Conservation (phyloP, 2,113 vertebrate species). For the Coracopsis vasa region DNA sequence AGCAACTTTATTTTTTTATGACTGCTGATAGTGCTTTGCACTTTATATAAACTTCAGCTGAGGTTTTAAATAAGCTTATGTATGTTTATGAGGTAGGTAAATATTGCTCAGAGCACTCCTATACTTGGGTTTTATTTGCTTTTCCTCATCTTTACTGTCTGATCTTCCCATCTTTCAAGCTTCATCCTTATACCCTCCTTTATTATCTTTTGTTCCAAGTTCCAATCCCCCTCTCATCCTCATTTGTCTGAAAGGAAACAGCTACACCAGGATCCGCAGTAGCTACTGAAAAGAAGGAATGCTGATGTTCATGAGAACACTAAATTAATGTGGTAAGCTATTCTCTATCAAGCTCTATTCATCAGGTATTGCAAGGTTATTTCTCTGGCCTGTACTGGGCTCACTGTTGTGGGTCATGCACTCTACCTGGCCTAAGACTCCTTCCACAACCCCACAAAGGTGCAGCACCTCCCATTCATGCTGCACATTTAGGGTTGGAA, state of each 20-base stretch:
- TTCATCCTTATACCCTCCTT: fast-evolving
- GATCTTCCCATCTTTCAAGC: too few species aligned
- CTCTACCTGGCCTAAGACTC: too few species aligned
- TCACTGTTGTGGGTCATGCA: fast-evolving
- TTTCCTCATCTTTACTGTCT: background rate
- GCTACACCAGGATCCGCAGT: background rate
- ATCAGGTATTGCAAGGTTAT: background rate
- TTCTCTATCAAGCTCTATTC: background rate
- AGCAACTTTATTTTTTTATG: background rate
- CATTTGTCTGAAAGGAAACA: background rate
- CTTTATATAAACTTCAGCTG: background rate
- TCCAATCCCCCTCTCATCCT: background rate
- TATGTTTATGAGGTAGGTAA: background rate
- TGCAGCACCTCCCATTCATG: background rate
- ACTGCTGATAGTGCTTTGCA: background rate
- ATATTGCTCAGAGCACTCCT: background rate
- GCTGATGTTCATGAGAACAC: background rate
- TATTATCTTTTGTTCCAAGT: too few species aligned
- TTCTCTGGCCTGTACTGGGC: background rate
- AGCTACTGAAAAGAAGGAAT: background rate
- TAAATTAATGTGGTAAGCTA: background rate
- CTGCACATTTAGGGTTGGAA: background rate
- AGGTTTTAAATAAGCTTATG: background rate
- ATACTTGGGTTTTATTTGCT: background rate
- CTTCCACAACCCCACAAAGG: background rate